phyloP scores from a whole-genome alignment of 2,797 vertebrate genomes.

The Austrolebias charrua region DNA sequence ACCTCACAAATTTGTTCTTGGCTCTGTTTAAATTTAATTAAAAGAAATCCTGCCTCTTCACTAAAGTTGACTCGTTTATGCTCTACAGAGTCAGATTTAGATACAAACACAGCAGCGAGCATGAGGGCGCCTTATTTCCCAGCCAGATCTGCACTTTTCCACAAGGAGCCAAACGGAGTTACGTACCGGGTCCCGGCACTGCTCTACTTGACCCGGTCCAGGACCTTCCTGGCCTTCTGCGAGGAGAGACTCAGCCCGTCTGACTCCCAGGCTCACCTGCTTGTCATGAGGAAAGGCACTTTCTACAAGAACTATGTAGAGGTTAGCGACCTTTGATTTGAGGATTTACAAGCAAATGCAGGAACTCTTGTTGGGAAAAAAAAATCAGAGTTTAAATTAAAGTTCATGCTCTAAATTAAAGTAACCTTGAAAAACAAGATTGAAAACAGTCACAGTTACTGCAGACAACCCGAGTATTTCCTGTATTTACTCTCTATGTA shows the following conservation, averaged over 20 bases:
- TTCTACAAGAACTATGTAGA: slow-evolving; percentile 86
- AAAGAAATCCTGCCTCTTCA: not conserved
- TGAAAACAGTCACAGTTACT: no score
- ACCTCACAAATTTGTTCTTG: no score
- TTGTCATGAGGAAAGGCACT: slow-evolving; percentile 87
- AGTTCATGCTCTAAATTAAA: no score
- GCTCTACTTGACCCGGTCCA: slow-evolving; percentile 80
- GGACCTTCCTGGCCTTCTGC: slow-evolving; percentile 89
- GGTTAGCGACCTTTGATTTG: slow-evolving; percentile 70
- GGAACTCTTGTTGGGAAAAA: not conserved
- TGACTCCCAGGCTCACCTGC: slow-evolving; percentile 89
- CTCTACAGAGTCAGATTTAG: not conserved
- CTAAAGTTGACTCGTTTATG: not conserved
- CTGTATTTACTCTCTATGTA: not conserved
- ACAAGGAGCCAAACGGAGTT: slow-evolving; percentile 85
- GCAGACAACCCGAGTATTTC: not conserved
- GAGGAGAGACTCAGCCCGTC: slow-evolving; percentile 89
- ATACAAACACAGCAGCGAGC: slow-evolving; percentile 14
- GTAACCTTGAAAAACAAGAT: no score
- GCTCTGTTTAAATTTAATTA: not conserved
- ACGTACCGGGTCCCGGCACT: slow-evolving; percentile 92
- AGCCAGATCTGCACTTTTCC: slow-evolving; percentile 86
- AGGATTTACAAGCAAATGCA: not conserved
- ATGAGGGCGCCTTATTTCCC: slow-evolving; percentile 82
- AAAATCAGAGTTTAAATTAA: not conserved